These are phyloP conservation scores for Anabacerthia variegaticeps DNA, from an alignment of 2,797 vertebrate species.

Conservation along the genomic window DNA sequence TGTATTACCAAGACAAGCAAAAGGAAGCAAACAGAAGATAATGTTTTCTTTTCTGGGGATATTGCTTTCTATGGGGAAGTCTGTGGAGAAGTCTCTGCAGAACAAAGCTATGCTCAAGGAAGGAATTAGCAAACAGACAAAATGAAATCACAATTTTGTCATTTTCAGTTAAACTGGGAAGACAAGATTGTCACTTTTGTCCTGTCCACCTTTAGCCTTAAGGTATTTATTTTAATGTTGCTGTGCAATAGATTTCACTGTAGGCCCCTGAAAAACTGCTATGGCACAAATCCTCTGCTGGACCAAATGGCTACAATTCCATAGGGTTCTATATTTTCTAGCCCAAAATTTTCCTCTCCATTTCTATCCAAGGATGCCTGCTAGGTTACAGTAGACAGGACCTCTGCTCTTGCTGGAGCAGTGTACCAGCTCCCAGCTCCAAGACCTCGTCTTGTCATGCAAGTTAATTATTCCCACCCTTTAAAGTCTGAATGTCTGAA, in stretches of 20 bases:
- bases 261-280: not conserved
- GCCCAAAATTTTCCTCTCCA: not conserved
- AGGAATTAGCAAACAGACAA: not conserved
- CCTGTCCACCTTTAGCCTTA: not conserved
- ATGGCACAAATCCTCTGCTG: not conserved
- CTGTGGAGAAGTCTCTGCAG: not conserved
- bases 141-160: not conserved
- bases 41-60: not conserved
- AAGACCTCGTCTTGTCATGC: not conserved
- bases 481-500: slow-evolving; percentile 18
- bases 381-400: not conserved
- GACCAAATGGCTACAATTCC: not conserved
- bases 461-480: slow-evolving; percentile 57
- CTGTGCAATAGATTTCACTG: not conserved
- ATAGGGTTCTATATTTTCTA: not conserved
- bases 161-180: not conserved
- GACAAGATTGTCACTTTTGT: slow-evolving; percentile 19
- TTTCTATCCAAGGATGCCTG: not conserved
- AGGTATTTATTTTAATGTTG: not conserved
- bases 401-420: not conserved
- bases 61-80: not conserved
- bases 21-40: slow-evolving; percentile 6
- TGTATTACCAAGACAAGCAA: not conserved
- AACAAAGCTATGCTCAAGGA: not conserved
- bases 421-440: not conserved